Evolutionary conservation across 1,140 invertebrate genomes (phyloP).

Genomic region (Gryllus bimaculatus): DNA sequence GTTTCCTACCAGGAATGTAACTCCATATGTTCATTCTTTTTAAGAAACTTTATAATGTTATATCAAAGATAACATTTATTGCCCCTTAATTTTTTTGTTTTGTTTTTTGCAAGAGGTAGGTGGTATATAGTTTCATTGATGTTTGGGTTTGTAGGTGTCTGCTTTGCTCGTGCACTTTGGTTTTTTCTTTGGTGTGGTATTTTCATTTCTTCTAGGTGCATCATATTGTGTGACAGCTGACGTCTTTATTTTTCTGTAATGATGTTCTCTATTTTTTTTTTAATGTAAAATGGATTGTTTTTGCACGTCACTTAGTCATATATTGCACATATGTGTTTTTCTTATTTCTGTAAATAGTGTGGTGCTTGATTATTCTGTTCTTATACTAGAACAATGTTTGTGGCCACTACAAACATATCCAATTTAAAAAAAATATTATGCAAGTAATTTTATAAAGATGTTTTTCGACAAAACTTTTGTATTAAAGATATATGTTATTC

Average conservation of each 20-base stretch:
- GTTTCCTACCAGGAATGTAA: too few relatives aligned
- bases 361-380: neutral
- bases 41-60: too few relatives aligned
- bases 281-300: neutral
- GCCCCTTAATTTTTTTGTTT: too few relatives aligned
- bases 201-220: neutral
- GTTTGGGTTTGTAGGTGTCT: neutral
- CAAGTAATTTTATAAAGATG: too few relatives aligned
- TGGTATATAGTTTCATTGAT: neutral
- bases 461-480: too few relatives aligned
- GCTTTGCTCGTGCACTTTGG: neutral
- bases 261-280: neutral
- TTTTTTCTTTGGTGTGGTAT: neutral
- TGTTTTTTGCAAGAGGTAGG: neutral
- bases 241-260: neutral
- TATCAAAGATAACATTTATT: too few relatives aligned
- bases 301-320: neutral
- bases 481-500: too few relatives aligned
- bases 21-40: too few relatives aligned
- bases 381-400: too few relatives aligned
- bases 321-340: neutral
- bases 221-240: neutral
- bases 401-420: too few relatives aligned
- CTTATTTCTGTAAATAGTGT: neutral
- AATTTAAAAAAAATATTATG: too few relatives aligned